Percentiles rank a stretch among this genome's conserved stretches.
These are phyloP conservation scores for Phrynocephalus guinanensis DNA, from an alignment of 2,797 vertebrate species.

Conservation along the genomic window DNA sequence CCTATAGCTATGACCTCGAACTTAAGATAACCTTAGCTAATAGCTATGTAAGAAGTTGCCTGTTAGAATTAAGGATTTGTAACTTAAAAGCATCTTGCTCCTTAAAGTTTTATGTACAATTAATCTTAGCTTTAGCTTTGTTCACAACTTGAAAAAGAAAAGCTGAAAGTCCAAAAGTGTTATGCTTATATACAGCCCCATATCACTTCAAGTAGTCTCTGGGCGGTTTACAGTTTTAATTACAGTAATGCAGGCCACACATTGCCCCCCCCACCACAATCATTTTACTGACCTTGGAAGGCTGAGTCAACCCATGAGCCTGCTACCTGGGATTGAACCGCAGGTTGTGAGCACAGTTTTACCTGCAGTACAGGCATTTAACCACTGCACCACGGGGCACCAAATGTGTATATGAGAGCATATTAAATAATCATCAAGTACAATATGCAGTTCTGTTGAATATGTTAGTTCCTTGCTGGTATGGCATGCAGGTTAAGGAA, in stretches of 20 bases:
- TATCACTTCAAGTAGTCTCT: too few species aligned
- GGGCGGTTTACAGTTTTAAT: too few species aligned
- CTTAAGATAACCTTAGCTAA: not conserved
- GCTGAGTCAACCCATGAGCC: too few species aligned
- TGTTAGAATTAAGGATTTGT: not conserved
- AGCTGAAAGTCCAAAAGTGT: not conserved
- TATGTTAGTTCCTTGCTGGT: not conserved
- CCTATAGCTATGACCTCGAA: not conserved
- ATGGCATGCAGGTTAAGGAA: not conserved
- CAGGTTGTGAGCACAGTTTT: too few species aligned
- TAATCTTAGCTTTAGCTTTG: not conserved
- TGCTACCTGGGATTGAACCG: too few species aligned
- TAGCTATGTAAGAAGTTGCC: not conserved
- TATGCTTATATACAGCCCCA: too few species aligned
- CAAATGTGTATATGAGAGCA: not conserved
- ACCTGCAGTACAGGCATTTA: too few species aligned
- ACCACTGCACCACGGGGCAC: too few species aligned
- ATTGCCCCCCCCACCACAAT: too few species aligned
- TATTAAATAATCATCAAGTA: not conserved
- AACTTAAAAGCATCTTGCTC: not conserved
- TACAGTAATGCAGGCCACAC: too few species aligned
- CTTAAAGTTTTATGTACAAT: not conserved
- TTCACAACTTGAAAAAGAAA: not conserved
- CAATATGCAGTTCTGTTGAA: not conserved
- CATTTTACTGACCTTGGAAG: too few species aligned